phyloP scores from a whole-genome alignment of 2,113 vertebrate genomes.

The Malurus melanocephalus region DNA sequence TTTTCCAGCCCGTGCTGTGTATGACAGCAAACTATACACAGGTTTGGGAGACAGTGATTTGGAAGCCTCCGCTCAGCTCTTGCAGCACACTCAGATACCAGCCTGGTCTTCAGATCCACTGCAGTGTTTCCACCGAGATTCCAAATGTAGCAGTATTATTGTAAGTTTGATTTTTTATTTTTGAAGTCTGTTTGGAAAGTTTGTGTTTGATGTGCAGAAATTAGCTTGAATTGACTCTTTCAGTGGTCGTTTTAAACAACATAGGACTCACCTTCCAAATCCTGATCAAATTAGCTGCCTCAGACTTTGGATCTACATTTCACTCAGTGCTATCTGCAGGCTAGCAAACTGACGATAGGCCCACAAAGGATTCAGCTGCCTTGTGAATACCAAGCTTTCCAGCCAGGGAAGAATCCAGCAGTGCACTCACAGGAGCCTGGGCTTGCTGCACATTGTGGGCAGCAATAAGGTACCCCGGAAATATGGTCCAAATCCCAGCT shows the following conservation, averaged over 20 bases:
- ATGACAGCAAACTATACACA: not conserved
- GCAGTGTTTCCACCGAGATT: not conserved
- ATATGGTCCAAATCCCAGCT: not conserved
- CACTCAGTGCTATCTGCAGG: not conserved
- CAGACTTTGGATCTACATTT: not conserved
- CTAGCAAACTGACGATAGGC: not conserved
- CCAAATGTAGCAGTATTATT: not conserved
- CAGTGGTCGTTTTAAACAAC: not conserved
- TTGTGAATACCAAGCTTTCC: not conserved
- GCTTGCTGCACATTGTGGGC: not conserved
- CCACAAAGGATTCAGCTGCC: not conserved
- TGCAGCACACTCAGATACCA: not conserved
- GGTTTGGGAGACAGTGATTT: not conserved
- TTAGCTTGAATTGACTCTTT: not conserved
- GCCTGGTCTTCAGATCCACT: not conserved
- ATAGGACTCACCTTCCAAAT: not conserved
- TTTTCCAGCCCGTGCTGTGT: not conserved
- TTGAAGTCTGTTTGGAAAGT: not conserved
- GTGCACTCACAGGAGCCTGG: not conserved
- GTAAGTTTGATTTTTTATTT: not conserved
- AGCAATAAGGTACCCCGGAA: not conserved
- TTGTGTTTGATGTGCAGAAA: not conserved
- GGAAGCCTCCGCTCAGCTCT: fast-evolving
- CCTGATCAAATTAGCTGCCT: not conserved
- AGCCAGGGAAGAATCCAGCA: not conserved